A percentile compares a stretch with the other conserved stretches of the same genome.
Evolutionary conservation across 2,888 invertebrate genomes (phyloP).

Genomic region (Synanthedon andrenaeformis): DNA sequence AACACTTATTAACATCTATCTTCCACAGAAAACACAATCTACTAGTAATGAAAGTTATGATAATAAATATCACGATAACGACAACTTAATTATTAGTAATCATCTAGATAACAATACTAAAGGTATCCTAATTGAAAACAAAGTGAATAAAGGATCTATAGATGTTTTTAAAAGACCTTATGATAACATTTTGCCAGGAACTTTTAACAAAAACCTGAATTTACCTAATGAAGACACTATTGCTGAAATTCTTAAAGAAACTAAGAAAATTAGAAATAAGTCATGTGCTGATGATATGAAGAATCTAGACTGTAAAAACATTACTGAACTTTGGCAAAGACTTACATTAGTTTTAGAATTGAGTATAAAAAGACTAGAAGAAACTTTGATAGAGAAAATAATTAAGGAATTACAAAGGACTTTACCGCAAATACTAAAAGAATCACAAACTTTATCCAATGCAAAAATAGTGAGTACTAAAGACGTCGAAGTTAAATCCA

Average conservation of each 20-base stretch:
- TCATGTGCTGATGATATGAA: conserved; percentile 20
- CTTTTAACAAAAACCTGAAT: conserved; percentile 18
- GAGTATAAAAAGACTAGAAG: conserved; percentile 36
- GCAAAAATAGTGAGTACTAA: not conserved
- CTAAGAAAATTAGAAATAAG: conserved; percentile 16
- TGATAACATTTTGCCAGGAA: conserved; percentile 10
- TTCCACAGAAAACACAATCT: conserved; percentile 20
- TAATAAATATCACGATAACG: conserved; percentile 6
- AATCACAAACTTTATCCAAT: not conserved
- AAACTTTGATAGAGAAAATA: conserved; percentile 35
- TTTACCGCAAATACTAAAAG: conserved; percentile 1
- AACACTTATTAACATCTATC: conserved; percentile 23
- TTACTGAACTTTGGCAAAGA: conserved; percentile 37
- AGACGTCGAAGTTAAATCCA: not conserved
- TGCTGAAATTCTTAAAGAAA: conserved; percentile 22
- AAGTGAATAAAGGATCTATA: conserved; percentile 10
- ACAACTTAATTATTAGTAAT: conserved; percentile 15
- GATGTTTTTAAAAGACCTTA: conserved; percentile 24
- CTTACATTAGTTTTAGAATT: conserved; percentile 31
- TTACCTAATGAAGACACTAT: conserved; percentile 28
- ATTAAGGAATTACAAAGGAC: conserved; percentile 30
- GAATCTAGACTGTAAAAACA: conserved; percentile 13
- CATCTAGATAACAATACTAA: not conserved
- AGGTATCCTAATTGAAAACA: conserved; percentile 1
- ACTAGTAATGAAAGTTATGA: conserved; percentile 14